Evolutionary conservation across 2,888 invertebrate species (phyloP).

Genomic region (Lasioglossum calceatum): DNA sequence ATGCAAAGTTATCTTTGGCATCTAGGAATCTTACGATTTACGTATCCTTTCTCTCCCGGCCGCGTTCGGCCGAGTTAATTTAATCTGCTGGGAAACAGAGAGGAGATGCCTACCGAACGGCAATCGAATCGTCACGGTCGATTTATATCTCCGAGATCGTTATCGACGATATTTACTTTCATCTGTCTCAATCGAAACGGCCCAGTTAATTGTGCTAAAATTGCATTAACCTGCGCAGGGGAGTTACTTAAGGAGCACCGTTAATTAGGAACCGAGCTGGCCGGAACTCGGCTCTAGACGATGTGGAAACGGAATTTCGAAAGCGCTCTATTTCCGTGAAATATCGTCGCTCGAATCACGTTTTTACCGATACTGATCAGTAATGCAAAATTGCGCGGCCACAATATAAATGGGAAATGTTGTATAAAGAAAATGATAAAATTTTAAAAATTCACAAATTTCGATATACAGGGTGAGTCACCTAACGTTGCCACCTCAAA

Average conservation of each 20-base stretch:
- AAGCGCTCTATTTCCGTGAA: neutral
- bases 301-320: constrained; percentile 1
- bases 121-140: constrained; percentile 75
- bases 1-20: constrained; percentile 82
- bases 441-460: too few relatives aligned
- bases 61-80: constrained; percentile 62
- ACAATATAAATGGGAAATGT: neutral
- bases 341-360: neutral
- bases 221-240: constrained; percentile 52
- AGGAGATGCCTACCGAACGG: constrained; percentile 56
- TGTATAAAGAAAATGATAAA: too few relatives aligned
- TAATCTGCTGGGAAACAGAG: constrained; percentile 62
- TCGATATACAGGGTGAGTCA: too few relatives aligned
- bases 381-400: too few relatives aligned
- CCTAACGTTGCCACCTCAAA: too few relatives aligned
- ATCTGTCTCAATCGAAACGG: constrained; percentile 65
- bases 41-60: constrained; percentile 56
- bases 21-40: constrained; percentile 78
- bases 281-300: constrained; percentile 2
- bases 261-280: constrained; percentile 55
- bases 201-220: constrained; percentile 73
- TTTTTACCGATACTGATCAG: neutral
- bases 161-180: constrained; percentile 78
- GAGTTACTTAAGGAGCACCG: constrained; percentile 21
- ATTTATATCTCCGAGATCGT: constrained; percentile 79